Evolutionary conservation across 2,888 invertebrate species (phyloP), one percentile per base, ranked within the genome.

Genomic region (Polymixis lichenea): DNA sequence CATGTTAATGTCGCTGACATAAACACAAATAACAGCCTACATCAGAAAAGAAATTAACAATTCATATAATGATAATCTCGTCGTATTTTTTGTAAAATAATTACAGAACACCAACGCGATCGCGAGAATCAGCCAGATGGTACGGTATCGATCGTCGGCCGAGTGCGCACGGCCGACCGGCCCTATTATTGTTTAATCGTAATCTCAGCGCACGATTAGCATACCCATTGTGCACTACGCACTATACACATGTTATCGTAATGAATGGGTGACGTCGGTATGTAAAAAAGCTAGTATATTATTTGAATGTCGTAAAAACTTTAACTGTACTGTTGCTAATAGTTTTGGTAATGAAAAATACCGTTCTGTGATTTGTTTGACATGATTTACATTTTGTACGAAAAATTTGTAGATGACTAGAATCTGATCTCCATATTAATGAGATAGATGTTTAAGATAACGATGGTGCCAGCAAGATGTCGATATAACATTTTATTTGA

Each of bases 121-220:
- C 91, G 87, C 92, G 92, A 89, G 92, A 94, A 91, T 86, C 75
- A 87, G 91, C 92, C 95, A 95, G 95, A 95, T 95, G 95, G 94
- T 86, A 80, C 82, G 83, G 82, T 93, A 94, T 95, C 94, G 95
- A 95, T 93, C 93, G 88, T 49, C 87, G 79, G 86, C 88, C 86
- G 88, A 89, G 90, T 90, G 89, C 87, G 85, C 87, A 89, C 87
- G 89, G 89, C 83, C 90, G 89, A 89, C 80, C 87, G 88, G 87
- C 86, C 88, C 91, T 91, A 92, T 93, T 95, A 94, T 94, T 93
- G 92, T 93, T 92, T 93, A 94, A 94, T 95, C 93, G 91, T 92
- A 93, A 95, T 95, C 95, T 94, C 93, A 86, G 88, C 91, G 82
- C 87, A 87, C 90, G 94, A 95, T 96, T 96, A 95, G 90, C 96